Evolutionary conservation across 2,113 vertebrate species (phyloP).

Genomic region (Hepsetus odoe): DNA sequence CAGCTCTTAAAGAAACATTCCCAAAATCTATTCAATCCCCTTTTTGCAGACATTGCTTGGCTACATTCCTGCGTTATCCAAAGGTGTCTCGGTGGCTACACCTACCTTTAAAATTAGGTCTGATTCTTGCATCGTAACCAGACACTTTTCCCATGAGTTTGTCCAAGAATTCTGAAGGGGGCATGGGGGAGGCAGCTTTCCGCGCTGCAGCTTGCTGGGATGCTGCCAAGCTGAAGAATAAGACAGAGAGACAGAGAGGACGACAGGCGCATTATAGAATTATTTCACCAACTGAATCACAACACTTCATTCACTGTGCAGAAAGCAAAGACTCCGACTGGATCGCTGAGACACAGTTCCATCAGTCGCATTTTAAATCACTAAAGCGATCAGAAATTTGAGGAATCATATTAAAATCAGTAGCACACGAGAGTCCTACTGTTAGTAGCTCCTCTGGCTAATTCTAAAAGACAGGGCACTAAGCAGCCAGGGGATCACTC

Average conservation of each 20-base stretch:
- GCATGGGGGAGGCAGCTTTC: slow-evolving; percentile 90
- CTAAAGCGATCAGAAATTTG: neutral
- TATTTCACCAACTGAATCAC: neutral
- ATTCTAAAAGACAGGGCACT: slow-evolving; percentile 35
- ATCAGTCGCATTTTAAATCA: neutral
- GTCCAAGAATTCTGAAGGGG: slow-evolving; percentile 97
- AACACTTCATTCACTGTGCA: neutral
- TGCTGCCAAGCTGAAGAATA: slow-evolving; percentile 85
- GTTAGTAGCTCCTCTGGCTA: neutral
- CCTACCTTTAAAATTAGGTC: slow-evolving; percentile 99
- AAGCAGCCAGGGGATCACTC: slow-evolving; percentile 6
- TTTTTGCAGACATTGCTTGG: slow-evolving; percentile 58
- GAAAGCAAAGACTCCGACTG: neutral
- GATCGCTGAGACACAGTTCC: neutral
- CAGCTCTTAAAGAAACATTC: slow-evolving; percentile 38
- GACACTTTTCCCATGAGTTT: slow-evolving; percentile 98
- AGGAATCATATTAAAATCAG: neutral
- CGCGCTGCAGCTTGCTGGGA: slow-evolving; percentile 96
- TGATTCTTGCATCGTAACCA: slow-evolving; percentile 97
- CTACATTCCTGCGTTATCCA: slow-evolving; percentile 75
- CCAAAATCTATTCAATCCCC: slow-evolving; percentile 36
- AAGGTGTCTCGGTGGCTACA: slow-evolving; percentile 62
- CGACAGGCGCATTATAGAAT: slow-evolving; percentile 35
- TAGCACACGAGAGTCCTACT: neutral
- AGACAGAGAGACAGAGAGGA: slow-evolving; percentile 43